A percentile compares a stretch with the other conserved stretches of the same genome.
Conservation (phyloP, 2,888 invertebrate genomes). For the Ethmia dodecea region DNA sequence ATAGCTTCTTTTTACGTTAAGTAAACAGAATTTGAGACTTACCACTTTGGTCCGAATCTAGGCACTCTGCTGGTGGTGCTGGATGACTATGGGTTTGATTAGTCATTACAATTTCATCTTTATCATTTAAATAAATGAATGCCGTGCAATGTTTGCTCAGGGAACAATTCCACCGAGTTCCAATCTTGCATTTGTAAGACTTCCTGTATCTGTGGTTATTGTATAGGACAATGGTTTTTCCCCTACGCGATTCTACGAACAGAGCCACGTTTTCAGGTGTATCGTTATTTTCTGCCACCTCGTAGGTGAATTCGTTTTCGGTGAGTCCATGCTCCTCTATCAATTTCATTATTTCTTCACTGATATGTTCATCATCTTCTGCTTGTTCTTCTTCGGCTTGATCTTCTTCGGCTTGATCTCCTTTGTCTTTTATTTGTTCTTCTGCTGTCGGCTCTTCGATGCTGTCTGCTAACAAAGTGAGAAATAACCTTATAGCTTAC, state of each 20-base stretch:
- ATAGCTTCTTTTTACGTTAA: no score
- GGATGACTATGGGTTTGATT: conserved; percentile 42
- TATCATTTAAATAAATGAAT: conserved; percentile 43
- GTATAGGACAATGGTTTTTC: conserved; percentile 45
- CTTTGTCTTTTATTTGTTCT: no score
- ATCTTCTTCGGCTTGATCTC: conserved; percentile 1
- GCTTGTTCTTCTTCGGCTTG: conserved; percentile 1
- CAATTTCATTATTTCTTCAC: conserved; percentile 8
- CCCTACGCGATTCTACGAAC: conserved; percentile 42
- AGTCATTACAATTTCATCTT: conserved; percentile 46
- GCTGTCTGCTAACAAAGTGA: no score
- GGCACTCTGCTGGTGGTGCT: conserved; percentile 19
- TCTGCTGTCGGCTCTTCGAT: no score
- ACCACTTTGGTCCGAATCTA: conserved; percentile 32
- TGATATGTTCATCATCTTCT: conserved; percentile 8
- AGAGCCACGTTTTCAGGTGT: conserved; percentile 31
- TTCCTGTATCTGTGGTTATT: conserved; percentile 50
- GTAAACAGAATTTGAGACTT: no score
- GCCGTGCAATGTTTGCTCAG: conserved; percentile 43
- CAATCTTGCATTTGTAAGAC: conserved; percentile 40
- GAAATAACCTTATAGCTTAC: no score
- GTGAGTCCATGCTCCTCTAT: conserved; percentile 10
- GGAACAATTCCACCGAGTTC: conserved; percentile 52
- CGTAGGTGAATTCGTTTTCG: conserved; percentile 10
- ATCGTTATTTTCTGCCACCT: conserved; percentile 16